phyloP scores from a whole-genome alignment of 1,140 invertebrate genomes.

The Papilio helenus region DNA sequence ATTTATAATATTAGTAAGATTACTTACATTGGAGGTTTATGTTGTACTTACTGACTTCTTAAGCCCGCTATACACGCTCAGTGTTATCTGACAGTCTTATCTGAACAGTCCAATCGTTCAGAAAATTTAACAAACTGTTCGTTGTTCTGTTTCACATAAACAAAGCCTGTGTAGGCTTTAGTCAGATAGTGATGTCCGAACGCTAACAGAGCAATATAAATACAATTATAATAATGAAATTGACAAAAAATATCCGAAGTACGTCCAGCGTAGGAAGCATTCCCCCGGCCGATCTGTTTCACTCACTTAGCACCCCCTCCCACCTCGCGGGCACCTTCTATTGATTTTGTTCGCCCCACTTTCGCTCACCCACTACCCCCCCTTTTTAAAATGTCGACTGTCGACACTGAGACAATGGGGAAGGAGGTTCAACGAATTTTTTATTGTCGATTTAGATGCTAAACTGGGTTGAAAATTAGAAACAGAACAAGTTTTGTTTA shows the following conservation, averaged over 20 bases:
- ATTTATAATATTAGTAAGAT: too few species aligned
- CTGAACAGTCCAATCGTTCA: too few species aligned
- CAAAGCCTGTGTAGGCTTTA: neutral
- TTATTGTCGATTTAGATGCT: slow-evolving; percentile 21
- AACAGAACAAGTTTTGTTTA: neutral
- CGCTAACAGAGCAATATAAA: neutral
- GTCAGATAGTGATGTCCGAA: neutral
- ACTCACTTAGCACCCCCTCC: slow-evolving; percentile 57
- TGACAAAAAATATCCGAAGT: slow-evolving; percentile 41
- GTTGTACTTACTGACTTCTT: neutral
- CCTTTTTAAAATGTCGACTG: slow-evolving; percentile 63
- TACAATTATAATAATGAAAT: neutral
- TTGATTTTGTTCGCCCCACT: slow-evolving; percentile 68
- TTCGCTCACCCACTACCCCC: slow-evolving; percentile 44
- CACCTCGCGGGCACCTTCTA: slow-evolving; percentile 51
- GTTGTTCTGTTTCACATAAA: too few species aligned
- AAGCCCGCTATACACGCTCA: too few species aligned
- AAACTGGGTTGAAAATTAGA: slow-evolving; percentile 34
- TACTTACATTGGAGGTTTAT: neutral
- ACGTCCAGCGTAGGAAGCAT: slow-evolving; percentile 40
- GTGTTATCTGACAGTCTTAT: too few species aligned
- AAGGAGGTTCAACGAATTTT: slow-evolving; percentile 32
- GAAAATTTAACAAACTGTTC: too few species aligned
- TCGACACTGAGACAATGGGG: slow-evolving; percentile 56
- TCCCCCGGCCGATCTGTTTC: slow-evolving; percentile 49